Evolutionary conservation across 1,140 invertebrate genomes (phyloP).

Genomic region (Scaptodrosophila lebanonensis): DNA sequence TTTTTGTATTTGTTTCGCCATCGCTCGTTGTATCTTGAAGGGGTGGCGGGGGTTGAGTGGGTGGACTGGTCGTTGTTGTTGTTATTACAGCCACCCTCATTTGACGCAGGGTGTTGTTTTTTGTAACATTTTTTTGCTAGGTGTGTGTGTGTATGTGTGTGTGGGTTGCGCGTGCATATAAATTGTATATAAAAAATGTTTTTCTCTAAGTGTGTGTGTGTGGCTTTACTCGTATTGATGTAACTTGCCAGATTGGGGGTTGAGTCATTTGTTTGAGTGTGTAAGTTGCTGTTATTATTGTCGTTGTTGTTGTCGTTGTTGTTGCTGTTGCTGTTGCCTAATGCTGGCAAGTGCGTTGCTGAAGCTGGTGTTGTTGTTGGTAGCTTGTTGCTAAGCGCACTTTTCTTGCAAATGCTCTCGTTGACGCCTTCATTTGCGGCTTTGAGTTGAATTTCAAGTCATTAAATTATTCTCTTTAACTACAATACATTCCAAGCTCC

Average conservation of each 20-base stretch:
- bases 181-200: conserved; percentile 39
- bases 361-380: not conserved
- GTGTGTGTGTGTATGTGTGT: not conserved
- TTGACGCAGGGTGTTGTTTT: conserved; percentile 38
- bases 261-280: conserved; percentile 14
- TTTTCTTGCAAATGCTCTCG: conserved; percentile 18
- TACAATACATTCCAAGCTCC: no score
- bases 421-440: conserved; percentile 32
- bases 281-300: not conserved
- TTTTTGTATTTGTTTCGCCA: conserved; percentile 3
- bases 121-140: conserved; percentile 15
- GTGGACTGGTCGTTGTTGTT: conserved; percentile 21
- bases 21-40: conserved; percentile 35
- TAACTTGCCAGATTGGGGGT: conserved; percentile 38
- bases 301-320: conserved; percentile 30
- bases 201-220: conserved; percentile 22
- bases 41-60: conserved; percentile 61
- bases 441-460: no score
- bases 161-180: conserved; percentile 24
- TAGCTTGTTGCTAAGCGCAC: not conserved
- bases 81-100: conserved; percentile 58
- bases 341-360: conserved; percentile 22
- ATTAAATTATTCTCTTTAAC: no score
- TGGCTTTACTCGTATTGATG: conserved; percentile 58
- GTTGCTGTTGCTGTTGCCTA: conserved; percentile 8